Evolutionary conservation across 2,113 vertebrate genomes (phyloP), one percentile per base, ranked within the genome.

Genomic region (Datnioides undecimradiatus): DNA sequence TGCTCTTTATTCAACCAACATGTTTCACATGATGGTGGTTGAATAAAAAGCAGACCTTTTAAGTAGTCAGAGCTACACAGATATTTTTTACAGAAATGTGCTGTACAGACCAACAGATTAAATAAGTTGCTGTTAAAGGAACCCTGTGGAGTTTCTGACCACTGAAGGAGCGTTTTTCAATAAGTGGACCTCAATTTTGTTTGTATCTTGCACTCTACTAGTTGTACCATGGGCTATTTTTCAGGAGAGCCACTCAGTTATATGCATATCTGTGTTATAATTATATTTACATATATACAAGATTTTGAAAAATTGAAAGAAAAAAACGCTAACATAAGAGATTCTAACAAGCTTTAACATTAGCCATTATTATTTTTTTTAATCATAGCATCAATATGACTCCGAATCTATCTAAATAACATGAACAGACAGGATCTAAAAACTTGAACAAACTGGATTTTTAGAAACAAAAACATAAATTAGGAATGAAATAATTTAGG

Each of bases 1-100:
- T 48, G 19, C 31, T 57, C 27, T 62, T 64, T 72, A 46, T 55
- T 72, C 49, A 48, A 13, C 55, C 45, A 60, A 21, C 40, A 49
- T 41, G 16, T 16, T 34, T 77, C 25, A 73, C 34, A 31, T 5
- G 25, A 34, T 29, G 43, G 29, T 4, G 0, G 13, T 3, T 48
- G 41, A 59, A 51, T 62, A 31, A 60, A 52, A 60, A 52, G 29
- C 38, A 64, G 29, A 45, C 13, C 16, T 63, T 45, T 71, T 23
- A 63, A 34, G 27, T 34, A n/a, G 12, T 48, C 49, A 48, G 31
- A 6, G 23, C 57, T 46, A 29, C n/a, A 54, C 14, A 55, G 31
- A 72, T 54, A 11, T 29, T 16, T 72, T 60, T 40, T 38, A 73
- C 19, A 43, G 29, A 72, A 16, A 10, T 59, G 21, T 34, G 12